A percentile compares a stretch with the other conserved stretches of the same genome.
Conservation (phyloP, 2,888 invertebrate species). For the Nysson spinosus region DNA sequence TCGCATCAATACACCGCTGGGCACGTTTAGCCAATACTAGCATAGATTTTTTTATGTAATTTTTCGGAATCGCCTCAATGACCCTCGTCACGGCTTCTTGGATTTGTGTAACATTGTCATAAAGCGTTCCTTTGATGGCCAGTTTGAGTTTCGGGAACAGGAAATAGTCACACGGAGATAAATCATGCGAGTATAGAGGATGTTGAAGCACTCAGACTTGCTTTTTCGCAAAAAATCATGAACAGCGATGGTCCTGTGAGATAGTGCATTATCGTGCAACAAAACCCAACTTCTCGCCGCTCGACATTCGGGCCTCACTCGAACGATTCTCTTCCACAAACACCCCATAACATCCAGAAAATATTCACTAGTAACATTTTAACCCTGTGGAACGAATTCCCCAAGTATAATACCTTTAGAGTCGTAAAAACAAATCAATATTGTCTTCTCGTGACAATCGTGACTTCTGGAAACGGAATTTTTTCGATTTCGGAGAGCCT, state of each 20-base stretch:
- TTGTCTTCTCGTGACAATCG: constrained; percentile 12
- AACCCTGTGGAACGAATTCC: constrained; percentile 4
- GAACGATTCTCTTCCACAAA: not conserved
- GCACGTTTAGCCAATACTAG: constrained; percentile 2
- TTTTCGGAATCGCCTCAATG: not conserved
- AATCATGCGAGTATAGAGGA: constrained; percentile 11
- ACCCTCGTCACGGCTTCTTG: constrained; percentile 1
- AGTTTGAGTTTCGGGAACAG: not conserved
- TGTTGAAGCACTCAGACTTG: no score
- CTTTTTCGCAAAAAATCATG: constrained; percentile 9
- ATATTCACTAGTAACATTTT: not conserved
- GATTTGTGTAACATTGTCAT: not conserved
- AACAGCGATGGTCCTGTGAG: constrained; percentile 7
- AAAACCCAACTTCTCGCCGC: constrained; percentile 4
- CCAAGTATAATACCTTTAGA: constrained; percentile 1
- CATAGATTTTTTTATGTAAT: not conserved
- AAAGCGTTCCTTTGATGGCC: not conserved
- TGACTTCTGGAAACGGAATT: constrained; percentile 5
- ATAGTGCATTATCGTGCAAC: constrained; percentile 15
- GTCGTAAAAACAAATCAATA: constrained; percentile 26
- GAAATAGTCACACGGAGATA: constrained; percentile 1
- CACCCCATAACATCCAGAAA: constrained; percentile 3
- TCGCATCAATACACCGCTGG: constrained; percentile 4
- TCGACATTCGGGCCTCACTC: constrained; percentile 2
- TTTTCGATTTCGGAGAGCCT: no score